Base-by-base conservation (phyloP, 2,797 vertebrate genomes). In the Choloepus didactylus region DNA sequence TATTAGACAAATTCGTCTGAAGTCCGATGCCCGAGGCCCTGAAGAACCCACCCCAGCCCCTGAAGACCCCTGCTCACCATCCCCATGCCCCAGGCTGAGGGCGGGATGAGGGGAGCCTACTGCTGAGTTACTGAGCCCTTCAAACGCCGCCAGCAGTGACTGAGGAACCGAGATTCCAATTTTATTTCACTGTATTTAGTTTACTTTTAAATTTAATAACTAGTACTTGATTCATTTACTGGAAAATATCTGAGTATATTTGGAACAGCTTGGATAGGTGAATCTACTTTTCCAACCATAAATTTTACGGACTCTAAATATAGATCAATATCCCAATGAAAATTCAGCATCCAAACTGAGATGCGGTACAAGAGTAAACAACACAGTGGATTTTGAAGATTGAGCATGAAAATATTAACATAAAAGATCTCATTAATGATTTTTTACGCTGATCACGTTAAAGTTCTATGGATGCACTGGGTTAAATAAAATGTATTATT, bases 401-500 rank as follows among this genome's bases (percentile, higher is more conserved):
- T 64, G 46, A 4, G 21, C 21, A 62, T 23, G n/a, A 31, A 31
- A 35, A 83, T 41, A 46, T 66, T 38, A 87, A 66, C 41, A 25
- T 18, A 89, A 84, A 90, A 49, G 49, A 66, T 41, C 49, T 49
- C 11, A 56, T 12, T 69, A 21, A 12, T 25, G 25, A 64, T 82
- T 76, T 76, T 76, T 86, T 86, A 46, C n/a, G 31, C 25, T 9
- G 0, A 86, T 38, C 11, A 64, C 46, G 25, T 41, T 38, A 5
- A 87, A 91, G 49, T 19, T 21, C 56, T 56, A 18, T 67, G 15
- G n/a, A 67, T 66, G 15, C 9, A 77, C 35, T 89, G 38, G 2
- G 60, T 85, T 82, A 86, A 81, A 83, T 81, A 60, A 89, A 87
- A 83, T 44, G 67, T 77, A 38, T 72, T 77, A 38, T 87, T 60